phyloP scores from a whole-genome alignment of 2,888 invertebrate genomes.

The Thumatha senex region DNA sequence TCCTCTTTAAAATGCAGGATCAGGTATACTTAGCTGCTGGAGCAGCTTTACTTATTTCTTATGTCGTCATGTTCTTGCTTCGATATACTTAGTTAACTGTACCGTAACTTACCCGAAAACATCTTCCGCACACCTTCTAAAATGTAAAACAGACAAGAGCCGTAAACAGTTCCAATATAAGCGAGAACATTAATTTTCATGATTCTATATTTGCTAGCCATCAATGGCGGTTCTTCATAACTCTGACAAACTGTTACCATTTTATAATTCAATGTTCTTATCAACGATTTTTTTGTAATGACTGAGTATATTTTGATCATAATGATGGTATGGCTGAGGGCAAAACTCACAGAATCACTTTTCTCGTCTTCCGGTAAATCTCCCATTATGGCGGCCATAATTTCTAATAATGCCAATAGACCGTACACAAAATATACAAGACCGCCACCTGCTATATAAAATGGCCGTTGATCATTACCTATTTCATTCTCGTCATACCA shows the following conservation, averaged over 20 bases:
- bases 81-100: too few species aligned
- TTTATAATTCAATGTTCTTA: constrained; percentile 55
- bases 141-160: constrained; percentile 53
- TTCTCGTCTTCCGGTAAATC: constrained; percentile 68
- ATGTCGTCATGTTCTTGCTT: too few species aligned
- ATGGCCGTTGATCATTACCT: constrained; percentile 52
- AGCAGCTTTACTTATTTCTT: too few species aligned
- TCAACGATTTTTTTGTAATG: constrained; percentile 50
- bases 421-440: constrained; percentile 53
- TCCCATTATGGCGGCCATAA: constrained; percentile 60
- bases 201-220: constrained; percentile 56
- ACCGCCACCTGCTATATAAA: constrained; percentile 50
- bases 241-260: constrained; percentile 57
- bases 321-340: constrained; percentile 67
- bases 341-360: constrained; percentile 65
- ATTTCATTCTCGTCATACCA: constrained; percentile 62
- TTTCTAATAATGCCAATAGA: constrained; percentile 66
- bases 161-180: constrained; percentile 57
- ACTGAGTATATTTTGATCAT: constrained; percentile 65
- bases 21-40: too few species aligned
- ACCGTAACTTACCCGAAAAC: constrained; percentile 44
- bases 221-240: constrained; percentile 53
- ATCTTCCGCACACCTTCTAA: constrained; percentile 67
- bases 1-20: too few species aligned
- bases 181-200: constrained; percentile 64